Conservation (phyloP, 2,113 vertebrate species). For the Coptodon bakossiorum region DNA sequence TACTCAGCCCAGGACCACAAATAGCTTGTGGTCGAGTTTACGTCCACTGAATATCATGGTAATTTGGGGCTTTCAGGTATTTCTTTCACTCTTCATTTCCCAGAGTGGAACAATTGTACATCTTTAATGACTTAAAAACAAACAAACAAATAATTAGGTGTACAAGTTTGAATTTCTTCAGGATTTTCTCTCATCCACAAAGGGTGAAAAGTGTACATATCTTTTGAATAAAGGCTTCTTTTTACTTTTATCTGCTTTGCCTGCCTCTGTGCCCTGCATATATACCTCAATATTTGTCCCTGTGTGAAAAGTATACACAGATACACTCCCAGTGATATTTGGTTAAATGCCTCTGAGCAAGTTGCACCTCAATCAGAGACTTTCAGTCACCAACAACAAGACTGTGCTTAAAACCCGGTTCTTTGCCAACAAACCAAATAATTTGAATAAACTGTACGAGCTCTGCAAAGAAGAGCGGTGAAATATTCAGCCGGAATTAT, state of each 20-base stretch:
- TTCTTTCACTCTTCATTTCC: no score
- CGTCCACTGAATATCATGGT: no score
- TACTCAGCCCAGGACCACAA: no score
- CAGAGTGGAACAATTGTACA: no score
- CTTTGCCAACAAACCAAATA: background rate
- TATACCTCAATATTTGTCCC: background rate
- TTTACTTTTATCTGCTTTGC: background rate
- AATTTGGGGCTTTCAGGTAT: no score
- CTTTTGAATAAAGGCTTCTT: background rate
- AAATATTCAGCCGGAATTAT: background rate
- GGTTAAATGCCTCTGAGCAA: background rate
- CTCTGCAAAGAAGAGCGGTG: background rate
- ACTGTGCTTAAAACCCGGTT: background rate
- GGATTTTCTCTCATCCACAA: no score
- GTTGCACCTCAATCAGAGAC: background rate
- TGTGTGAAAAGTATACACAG: background rate
- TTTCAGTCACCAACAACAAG: background rate
- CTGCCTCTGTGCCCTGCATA: accelerated
- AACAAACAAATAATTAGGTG: no score
- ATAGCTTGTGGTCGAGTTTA: no score
- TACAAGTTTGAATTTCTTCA: no score
- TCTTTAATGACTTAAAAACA: no score
- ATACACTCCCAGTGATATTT: background rate
- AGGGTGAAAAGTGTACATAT: no score
- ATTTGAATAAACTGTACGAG: background rate